These are phyloP conservation scores for Mustela nigripes DNA, from an alignment of 2,113 vertebrate species.

Conservation along the genomic window DNA sequence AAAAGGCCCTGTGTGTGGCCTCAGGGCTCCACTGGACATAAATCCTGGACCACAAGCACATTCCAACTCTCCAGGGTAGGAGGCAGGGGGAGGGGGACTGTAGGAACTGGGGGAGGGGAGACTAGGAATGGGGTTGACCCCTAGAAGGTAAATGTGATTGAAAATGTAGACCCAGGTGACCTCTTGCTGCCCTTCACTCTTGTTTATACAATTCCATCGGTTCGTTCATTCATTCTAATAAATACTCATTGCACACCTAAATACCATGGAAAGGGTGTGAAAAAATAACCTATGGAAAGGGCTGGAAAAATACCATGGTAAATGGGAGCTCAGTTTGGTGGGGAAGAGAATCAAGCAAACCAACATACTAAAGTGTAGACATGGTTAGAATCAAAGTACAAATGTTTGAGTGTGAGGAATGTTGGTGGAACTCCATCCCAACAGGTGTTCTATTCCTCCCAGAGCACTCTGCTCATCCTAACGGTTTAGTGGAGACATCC, in stretches of 20 bases:
- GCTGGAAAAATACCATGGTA: neutral
- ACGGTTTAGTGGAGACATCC: fast-evolving
- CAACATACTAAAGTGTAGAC: neutral
- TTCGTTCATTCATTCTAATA: neutral
- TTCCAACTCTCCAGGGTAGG: conserved; percentile 52
- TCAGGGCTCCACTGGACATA: conserved; percentile 70
- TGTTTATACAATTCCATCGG: neutral
- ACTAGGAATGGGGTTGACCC: neutral
- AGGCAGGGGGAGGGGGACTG: fast-evolving
- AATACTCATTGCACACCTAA: neutral
- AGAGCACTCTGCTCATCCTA: neutral
- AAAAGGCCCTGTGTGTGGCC: conserved; percentile 77
- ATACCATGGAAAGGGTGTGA: neutral
- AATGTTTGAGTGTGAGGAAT: neutral
- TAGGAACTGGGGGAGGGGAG: neutral
- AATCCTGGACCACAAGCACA: conserved; percentile 79
- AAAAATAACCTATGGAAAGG: neutral
- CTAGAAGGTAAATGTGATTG: neutral
- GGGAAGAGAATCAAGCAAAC: neutral
- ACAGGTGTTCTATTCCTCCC: neutral
- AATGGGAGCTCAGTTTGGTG: neutral
- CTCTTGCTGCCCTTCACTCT: neutral
- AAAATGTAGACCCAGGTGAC: neutral
- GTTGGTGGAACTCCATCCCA: neutral
- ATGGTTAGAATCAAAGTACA: neutral